Conservation (phyloP, 2,888 invertebrate species). For the Cephus rjabovi region DNA sequence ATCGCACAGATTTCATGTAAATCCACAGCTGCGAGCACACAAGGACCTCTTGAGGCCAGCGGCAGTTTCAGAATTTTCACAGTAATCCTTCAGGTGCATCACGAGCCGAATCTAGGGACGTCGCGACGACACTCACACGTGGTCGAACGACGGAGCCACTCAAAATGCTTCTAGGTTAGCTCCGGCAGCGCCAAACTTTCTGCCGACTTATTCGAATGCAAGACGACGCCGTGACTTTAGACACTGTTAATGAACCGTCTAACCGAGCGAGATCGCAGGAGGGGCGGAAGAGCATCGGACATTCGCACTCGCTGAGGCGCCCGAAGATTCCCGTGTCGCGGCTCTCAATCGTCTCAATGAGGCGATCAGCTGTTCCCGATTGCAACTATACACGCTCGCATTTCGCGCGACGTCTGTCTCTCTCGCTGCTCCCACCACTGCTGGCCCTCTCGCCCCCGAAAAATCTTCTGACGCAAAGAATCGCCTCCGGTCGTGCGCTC, state of each 20-base stretch:
- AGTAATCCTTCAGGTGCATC: background rate
- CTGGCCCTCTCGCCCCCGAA: background rate
- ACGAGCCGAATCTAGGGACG: background rate
- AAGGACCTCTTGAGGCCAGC: background rate
- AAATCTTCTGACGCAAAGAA: background rate
- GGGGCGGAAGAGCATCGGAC: background rate
- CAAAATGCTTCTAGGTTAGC: background rate
- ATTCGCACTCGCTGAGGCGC: background rate
- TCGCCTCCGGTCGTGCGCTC: background rate
- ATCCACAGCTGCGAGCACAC: background rate
- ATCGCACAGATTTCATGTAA: background rate
- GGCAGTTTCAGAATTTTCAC: background rate
- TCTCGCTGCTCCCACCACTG: background rate
- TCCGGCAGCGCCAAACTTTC: background rate
- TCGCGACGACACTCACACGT: background rate
- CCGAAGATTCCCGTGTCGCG: background rate
- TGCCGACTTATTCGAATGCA: background rate
- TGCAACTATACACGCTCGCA: background rate
- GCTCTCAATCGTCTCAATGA: background rate
- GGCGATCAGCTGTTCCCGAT: background rate
- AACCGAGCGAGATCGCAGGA: background rate
- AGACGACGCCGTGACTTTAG: background rate
- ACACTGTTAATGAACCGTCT: background rate
- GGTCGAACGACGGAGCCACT: background rate
- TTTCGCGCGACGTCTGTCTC: background rate